A percentile compares a stretch with the other conserved stretches of the same genome.
Evolutionary conservation across 2,888 invertebrate species (phyloP).

Genomic region (Operophtera brumata): DNA sequence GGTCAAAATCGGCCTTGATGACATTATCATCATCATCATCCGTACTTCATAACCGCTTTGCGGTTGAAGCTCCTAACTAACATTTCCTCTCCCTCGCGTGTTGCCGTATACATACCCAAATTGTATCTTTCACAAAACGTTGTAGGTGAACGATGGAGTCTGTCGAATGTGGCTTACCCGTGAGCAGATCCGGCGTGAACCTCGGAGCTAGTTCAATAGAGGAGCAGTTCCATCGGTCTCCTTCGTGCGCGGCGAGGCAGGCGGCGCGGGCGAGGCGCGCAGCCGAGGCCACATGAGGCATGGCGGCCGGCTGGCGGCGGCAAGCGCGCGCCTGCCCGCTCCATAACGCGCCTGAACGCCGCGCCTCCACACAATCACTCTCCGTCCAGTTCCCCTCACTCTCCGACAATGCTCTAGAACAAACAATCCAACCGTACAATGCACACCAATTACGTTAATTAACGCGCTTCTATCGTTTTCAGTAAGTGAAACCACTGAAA

Average conservation of each 20-base stretch:
- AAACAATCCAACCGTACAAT: slow-evolving; percentile 17
- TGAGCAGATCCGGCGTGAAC: slow-evolving; percentile 87
- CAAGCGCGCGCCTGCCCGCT: slow-evolving; percentile 83
- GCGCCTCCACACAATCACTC: slow-evolving; percentile 63
- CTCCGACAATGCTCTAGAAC: slow-evolving; percentile 45
- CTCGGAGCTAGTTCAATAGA: slow-evolving; percentile 86
- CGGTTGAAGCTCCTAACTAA: too few species aligned
- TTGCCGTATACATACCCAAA: background rate
- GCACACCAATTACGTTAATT: slow-evolving; percentile 26
- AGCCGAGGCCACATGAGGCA: slow-evolving; percentile 89
- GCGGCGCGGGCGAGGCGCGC: slow-evolving; percentile 84
- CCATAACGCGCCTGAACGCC: slow-evolving; percentile 78
- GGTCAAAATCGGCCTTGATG: too few species aligned
- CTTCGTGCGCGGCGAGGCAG: slow-evolving; percentile 86
- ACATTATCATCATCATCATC: too few species aligned
- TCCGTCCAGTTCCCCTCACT: slow-evolving; percentile 76
- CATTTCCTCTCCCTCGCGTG: background rate
- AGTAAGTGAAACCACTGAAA: slow-evolving; percentile 25
- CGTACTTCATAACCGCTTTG: too few species aligned
- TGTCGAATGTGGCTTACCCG: slow-evolving; percentile 78
- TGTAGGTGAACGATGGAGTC: background rate
- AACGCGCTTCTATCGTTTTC: slow-evolving; percentile 25
- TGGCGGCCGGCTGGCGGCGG: slow-evolving; percentile 83
- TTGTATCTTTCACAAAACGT: background rate
- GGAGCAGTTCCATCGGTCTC: slow-evolving; percentile 92